phyloP scores from a whole-genome alignment of 2,797 vertebrate genomes.

The Cuniculus paca region DNA sequence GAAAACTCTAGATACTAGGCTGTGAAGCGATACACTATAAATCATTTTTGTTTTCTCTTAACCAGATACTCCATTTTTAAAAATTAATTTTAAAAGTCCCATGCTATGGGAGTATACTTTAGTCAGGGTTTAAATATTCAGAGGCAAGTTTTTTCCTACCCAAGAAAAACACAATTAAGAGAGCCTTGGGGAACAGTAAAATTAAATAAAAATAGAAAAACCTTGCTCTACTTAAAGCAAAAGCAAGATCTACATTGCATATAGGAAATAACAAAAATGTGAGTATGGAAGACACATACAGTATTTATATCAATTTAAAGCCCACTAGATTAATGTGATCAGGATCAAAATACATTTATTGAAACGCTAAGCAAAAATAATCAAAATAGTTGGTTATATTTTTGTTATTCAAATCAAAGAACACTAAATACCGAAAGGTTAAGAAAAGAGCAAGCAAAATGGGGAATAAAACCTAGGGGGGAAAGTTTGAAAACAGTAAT shows the following conservation, averaged over 20 bases:
- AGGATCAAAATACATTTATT: neutral
- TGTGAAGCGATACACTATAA: neutral
- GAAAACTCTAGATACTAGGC: neutral
- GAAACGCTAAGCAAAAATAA: neutral
- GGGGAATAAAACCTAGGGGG: neutral
- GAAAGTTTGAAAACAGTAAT: neutral
- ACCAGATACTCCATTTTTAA: slow-evolving; percentile 49
- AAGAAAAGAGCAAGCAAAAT: neutral
- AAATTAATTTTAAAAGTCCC: slow-evolving; percentile 54
- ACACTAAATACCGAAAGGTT: neutral
- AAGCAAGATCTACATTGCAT: slow-evolving; percentile 8
- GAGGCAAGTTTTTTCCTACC: neutral
- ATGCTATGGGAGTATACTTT: neutral
- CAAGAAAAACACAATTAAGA: slow-evolving; percentile 53
- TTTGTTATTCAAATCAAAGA: slow-evolving; percentile 52
- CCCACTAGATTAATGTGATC: neutral
- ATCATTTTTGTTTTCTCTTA: neutral
- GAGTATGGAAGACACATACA: slow-evolving; percentile 14
- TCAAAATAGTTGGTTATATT: slow-evolving; percentile 24
- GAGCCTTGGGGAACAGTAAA: slow-evolving; percentile 48
- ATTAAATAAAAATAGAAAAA: slow-evolving; percentile 67
- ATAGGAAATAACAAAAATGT: slow-evolving; percentile 58
- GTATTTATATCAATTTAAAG: slow-evolving; percentile 37
- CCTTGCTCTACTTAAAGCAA: slow-evolving; percentile 28
- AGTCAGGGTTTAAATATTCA: slow-evolving; percentile 71